A percentile compares a stretch with the other conserved stretches of the same genome.
These are phyloP conservation scores for Baryphthengus martii DNA, from an alignment of 2,113 vertebrate genomes.

Conservation along the genomic window DNA sequence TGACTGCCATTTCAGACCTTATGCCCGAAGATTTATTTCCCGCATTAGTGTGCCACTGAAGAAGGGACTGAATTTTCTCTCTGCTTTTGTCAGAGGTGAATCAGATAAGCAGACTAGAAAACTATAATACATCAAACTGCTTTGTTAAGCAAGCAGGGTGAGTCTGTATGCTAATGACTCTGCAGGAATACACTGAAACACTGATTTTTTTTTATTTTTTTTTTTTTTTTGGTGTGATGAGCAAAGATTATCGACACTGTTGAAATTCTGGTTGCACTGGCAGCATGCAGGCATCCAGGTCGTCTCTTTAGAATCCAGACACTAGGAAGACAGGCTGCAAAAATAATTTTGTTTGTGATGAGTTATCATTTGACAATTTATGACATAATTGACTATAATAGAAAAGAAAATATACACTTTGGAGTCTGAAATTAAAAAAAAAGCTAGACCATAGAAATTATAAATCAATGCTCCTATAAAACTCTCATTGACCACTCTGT, in stretches of 20 bases:
- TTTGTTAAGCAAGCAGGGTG: constrained; percentile 74
- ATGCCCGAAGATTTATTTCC: constrained; percentile 49
- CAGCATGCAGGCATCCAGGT: constrained; percentile 61
- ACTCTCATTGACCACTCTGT: neutral
- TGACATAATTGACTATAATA: constrained; percentile 6
- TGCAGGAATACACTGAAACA: constrained; percentile 63
- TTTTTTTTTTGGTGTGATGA: constrained; percentile 67
- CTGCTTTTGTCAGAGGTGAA: constrained; percentile 64
- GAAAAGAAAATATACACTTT: constrained; percentile 14
- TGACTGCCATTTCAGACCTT: constrained; percentile 59
- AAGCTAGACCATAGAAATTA: neutral
- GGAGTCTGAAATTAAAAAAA: neutral
- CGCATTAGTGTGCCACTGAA: constrained; percentile 25
- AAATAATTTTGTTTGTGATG: constrained; percentile 39
- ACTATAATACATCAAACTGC: constrained; percentile 53
- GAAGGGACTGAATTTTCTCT: constrained; percentile 13
- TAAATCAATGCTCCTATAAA: neutral
- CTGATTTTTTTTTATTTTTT: constrained; percentile 66
- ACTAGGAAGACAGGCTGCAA: constrained; percentile 68
- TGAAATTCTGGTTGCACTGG: constrained; percentile 72
- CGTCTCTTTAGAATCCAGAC: constrained; percentile 68
- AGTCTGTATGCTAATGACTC: constrained; percentile 74
- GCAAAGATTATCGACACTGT: constrained; percentile 75
- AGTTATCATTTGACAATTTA: constrained; percentile 41
- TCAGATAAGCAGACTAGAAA: constrained; percentile 48